Conservation (phyloP, 2,797 vertebrate species). For the Cryptoprocta ferox region DNA sequence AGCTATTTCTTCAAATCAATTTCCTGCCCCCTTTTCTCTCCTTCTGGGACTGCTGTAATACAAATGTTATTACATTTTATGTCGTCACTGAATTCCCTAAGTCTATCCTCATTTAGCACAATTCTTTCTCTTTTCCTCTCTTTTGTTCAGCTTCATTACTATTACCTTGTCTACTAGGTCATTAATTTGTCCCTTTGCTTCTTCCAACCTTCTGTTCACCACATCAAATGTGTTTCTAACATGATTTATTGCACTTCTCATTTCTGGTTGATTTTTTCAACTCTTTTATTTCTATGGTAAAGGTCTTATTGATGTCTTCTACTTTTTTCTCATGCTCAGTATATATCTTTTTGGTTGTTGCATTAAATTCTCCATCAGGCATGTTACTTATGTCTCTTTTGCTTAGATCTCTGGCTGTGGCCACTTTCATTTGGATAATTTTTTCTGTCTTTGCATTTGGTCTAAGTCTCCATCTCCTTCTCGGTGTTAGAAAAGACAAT, state of each 20-base stretch:
- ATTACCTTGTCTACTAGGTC: not conserved
- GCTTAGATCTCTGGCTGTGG: not conserved
- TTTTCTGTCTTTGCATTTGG: not conserved
- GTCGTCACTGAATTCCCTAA: not conserved
- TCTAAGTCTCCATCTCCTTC: not conserved
- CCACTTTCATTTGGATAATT: not conserved
- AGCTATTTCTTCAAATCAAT: not conserved
- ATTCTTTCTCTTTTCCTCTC: not conserved
- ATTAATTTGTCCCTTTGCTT: not conserved
- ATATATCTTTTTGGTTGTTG: not conserved
- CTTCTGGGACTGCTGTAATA: not conserved
- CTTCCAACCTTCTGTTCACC: not conserved
- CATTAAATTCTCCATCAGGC: not conserved
- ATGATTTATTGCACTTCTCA: not conserved
- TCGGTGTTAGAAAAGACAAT: not conserved
- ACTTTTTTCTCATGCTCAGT: not conserved
- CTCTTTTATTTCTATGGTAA: not conserved
- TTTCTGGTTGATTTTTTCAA: not conserved
- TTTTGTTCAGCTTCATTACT: not conserved
- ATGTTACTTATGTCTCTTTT: not conserved
- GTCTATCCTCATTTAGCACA: not conserved
- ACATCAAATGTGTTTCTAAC: not conserved
- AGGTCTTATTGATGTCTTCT: not conserved
- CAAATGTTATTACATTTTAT: not conserved
- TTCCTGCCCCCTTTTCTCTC: not conserved